Evolutionary conservation across 2,113 vertebrate species (phyloP), one percentile per base, ranked within the genome.

Genomic region (Grus americana): DNA sequence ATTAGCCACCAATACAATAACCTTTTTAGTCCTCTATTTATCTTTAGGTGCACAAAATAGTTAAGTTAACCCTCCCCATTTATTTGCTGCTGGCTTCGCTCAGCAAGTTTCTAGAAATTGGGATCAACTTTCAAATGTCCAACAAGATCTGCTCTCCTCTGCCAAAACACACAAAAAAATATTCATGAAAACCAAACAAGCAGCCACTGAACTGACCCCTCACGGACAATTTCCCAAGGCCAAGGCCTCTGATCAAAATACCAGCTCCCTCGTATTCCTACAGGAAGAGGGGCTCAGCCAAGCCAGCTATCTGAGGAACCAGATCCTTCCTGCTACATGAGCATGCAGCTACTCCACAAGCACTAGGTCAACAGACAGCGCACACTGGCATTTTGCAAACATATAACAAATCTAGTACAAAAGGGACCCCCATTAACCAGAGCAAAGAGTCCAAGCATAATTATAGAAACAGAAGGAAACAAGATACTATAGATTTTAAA

Each of bases 321-420:
- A 97, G 96, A 95, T 87, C 86, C 96, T 98, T 98, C 97, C 97
- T 97, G 95, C 96, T 91, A 46, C 80, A 92, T 59, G 62, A 90
- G 52, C 6, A 1, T 0, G 2, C 14, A 36, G 57, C 83, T 63
- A 58, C 49, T 58, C 92, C 40, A 34, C 42, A 52, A 40, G 55
- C 16, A 3, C 27, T 2, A 13, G 72, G 81, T 71, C 91, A 92
- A 40, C 92, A 70, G 90, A 68, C 79, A 84, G 79, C 2, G 0
- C 5, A 4, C 4, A 0, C 58, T 97, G 93, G 93, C 84, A 61
- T 85, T 73, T 67, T 20, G 63, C 81, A 89, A 62, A 72, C 63
- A 90, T 40, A 58, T 88, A 46, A 42, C 88, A 86, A 84, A 89
- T n/a, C n/a, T 36, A 18, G 71, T 7, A 80, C 62, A 81, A 75